Evolutionary conservation across 2,888 invertebrate species (phyloP).

Genomic region (Melangyna quadrimaculata): DNA sequence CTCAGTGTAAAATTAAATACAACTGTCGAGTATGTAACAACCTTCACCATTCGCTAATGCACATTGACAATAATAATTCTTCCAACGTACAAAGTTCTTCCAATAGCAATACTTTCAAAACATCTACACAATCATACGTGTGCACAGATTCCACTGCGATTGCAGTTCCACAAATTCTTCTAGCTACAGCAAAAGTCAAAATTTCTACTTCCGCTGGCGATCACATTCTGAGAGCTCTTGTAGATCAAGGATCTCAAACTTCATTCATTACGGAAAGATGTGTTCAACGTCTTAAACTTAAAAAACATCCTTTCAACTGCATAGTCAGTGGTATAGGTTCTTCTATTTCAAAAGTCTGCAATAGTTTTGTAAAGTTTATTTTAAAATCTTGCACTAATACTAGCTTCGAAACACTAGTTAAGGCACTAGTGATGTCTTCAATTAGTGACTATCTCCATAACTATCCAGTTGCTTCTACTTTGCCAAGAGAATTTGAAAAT

Average conservation of each 20-base stretch:
- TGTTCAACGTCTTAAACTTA: background rate
- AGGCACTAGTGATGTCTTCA: conserved; percentile 6
- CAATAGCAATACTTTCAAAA: no score
- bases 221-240: background rate
- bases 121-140: no score
- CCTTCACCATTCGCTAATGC: no score
- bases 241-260: background rate
- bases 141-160: no score
- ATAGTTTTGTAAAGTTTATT: conserved; percentile 9
- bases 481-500: background rate
- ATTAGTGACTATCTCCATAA: no score
- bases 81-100: no score
- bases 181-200: no score
- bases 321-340: conserved; percentile 10
- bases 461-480: no score
- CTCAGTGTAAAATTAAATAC: no score
- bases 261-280: background rate
- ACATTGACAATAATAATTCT: no score
- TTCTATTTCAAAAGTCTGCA: conserved; percentile 1
- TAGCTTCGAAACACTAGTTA: background rate
- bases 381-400: background rate
- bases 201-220: background rate
- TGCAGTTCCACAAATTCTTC: no score
- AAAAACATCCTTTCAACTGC: background rate
- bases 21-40: no score